phyloP scores from a whole-genome alignment of 64 coral and sea anemone species.

The Montipora foliosa region DNA sequence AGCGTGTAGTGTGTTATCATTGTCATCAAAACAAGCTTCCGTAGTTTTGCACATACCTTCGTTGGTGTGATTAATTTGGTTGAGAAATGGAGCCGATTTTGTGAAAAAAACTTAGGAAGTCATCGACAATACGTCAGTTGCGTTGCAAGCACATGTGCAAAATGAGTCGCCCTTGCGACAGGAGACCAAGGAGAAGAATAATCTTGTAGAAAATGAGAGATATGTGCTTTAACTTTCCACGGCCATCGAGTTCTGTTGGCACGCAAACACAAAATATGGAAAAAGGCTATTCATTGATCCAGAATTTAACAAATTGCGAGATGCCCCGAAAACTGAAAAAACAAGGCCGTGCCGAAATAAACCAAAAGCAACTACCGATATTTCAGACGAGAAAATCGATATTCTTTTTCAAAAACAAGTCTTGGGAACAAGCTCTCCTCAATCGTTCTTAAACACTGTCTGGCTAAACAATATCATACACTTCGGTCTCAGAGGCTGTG shows the following conservation, averaged over 20 bases:
- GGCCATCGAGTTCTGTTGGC: conserved; percentile 68
- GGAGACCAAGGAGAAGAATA: conserved; percentile 67
- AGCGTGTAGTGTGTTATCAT: conserved; percentile 1
- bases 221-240: conserved; percentile 69
- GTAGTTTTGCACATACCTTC: neutral
- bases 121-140: too few relatives aligned
- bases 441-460: conserved; percentile 43
- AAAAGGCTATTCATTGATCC: too few relatives aligned
- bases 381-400: conserved; percentile 39
- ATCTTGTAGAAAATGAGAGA: conserved; percentile 46
- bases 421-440: conserved; percentile 27
- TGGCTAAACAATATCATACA: conserved; percentile 50
- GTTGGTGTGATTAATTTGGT: neutral
- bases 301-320: too few relatives aligned
- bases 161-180: conserved; percentile 11
- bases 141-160: too few relatives aligned
- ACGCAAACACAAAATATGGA: neutral
- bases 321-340: too few relatives aligned
- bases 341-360: neutral
- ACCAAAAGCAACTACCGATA: conserved; percentile 31
- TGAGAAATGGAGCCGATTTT: neutral
- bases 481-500: conserved; percentile 31
- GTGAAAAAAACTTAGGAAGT: too few relatives aligned
- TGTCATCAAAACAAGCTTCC: neutral
- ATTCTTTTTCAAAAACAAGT: conserved; percentile 39